Base-by-base conservation (phyloP, 1,140 invertebrate species). In the Phymastichus coffea region DNA sequence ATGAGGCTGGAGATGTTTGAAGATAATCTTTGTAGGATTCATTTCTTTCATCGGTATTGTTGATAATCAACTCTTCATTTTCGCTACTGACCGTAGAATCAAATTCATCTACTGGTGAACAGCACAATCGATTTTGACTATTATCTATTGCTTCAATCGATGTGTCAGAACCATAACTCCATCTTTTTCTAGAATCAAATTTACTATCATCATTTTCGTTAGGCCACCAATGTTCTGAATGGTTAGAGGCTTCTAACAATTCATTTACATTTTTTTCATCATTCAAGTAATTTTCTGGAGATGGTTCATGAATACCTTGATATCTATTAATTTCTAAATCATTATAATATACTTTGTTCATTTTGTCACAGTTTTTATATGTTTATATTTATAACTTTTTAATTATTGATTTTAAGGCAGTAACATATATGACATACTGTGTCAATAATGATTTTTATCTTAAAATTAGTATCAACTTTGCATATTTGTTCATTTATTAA, bases 51-150 rank as follows among this genome's bases (percentile, higher is more conserved):
- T 52, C 60, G 15, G 40, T 47, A 46, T 23, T 30, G 52, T 62
- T 62, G 7, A 62, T 38, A 33, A 62, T 62, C 40, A 62, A 57
- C 0, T 57, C 60, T 52, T 62, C 59, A 44, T 20, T 62, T 49
- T 57, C 60, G 48, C 47, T 62, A 33, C 47, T 62, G 43, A 57
- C 17, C 33, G 38, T 57, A 23, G 46, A 62, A 52, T 62, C 60
- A 57, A 57, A 62, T 25, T 62, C 60, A 62, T 62, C 60, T 10
- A 62, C 60, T 38, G 60, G 60, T 14, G 60, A 62, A 46, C 60
- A 62, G 40, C 60, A 62, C 35, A 62, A 57, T 17, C 60, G 53
- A 52, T 46, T 62, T 33, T 57, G 60, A 15, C 44, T 46, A 57
- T 30, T 56, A 40, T 62, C 53, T 19, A 37, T 12, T 28, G 60